phyloP scores from a whole-genome alignment of 1,140 invertebrate species.

The Hyles vespertilio region DNA sequence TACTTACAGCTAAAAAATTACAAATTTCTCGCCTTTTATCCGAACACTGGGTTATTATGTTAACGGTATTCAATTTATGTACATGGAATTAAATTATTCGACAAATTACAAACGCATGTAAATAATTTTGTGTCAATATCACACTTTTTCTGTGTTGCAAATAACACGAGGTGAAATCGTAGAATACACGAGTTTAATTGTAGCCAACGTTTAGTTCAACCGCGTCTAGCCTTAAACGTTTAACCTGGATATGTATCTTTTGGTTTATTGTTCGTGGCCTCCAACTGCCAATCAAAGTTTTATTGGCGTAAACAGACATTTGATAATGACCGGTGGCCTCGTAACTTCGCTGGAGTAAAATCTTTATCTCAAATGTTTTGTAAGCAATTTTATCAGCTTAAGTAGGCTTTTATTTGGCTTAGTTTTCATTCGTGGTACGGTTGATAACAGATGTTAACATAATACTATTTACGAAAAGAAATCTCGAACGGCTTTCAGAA shows the following conservation, averaged over 20 bases:
- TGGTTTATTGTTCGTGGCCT: slow-evolving; percentile 5
- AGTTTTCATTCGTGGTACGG: too few species aligned
- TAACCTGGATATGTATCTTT: slow-evolving; percentile 5
- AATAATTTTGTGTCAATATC: slow-evolving; percentile 2
- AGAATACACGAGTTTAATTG: neutral
- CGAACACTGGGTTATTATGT: slow-evolving; percentile 35
- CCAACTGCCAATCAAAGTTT: slow-evolving; percentile 12
- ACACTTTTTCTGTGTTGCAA: neutral
- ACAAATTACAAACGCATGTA: slow-evolving; percentile 1
- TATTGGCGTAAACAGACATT: slow-evolving; percentile 12
- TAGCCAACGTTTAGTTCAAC: neutral
- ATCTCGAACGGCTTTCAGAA: too few species aligned
- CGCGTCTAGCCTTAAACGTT: neutral
- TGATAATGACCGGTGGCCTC: slow-evolving; percentile 11
- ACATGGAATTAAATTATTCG: slow-evolving; percentile 6
- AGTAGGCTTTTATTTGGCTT: too few species aligned
- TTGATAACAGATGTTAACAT: too few species aligned
- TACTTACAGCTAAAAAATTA: slow-evolving; percentile 31
- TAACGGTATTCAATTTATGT: slow-evolving; percentile 42
- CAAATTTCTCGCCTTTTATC: slow-evolving; percentile 47
- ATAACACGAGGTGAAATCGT: neutral
- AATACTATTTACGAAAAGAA: too few species aligned
- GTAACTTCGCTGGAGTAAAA: neutral
- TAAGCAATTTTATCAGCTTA: neutral
- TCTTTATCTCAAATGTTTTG: neutral